phyloP scores from a whole-genome alignment of 2,888 invertebrate species.

The Lochmaea capreae region DNA sequence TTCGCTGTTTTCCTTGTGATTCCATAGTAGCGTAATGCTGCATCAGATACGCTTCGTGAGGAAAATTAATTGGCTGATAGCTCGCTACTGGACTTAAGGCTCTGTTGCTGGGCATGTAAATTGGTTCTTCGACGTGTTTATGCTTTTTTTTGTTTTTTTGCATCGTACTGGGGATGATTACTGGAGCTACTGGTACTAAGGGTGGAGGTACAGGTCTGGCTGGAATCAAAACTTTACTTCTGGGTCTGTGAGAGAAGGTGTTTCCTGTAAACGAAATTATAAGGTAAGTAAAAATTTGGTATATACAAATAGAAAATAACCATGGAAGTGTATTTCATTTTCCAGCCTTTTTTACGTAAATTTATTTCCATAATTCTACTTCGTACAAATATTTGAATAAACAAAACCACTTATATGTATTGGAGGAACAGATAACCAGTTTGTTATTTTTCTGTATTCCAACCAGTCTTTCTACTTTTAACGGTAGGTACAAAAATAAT shows the following conservation, averaged over 20 bases:
- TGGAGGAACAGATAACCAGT: not conserved
- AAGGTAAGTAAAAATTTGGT: no score
- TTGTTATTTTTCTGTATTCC: not conserved
- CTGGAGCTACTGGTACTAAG: conserved; percentile 59
- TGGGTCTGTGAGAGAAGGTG: conserved; percentile 65
- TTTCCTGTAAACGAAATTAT: conserved; percentile 48
- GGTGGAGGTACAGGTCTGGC: conserved; percentile 67
- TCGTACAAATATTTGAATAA: no score
- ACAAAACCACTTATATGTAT: no score
- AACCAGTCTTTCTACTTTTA: not conserved
- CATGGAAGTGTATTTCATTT: no score
- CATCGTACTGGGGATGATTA: conserved; percentile 68
- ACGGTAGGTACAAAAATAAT: not conserved
- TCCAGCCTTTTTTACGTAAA: no score
- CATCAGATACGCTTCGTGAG: conserved; percentile 71
- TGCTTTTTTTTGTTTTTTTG: conserved; percentile 70
- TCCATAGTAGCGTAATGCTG: conserved; percentile 71
- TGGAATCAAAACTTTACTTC: conserved; percentile 69
- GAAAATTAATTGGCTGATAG: conserved; percentile 70
- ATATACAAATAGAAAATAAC: no score
- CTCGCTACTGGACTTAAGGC: conserved; percentile 71
- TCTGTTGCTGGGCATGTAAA: conserved; percentile 71
- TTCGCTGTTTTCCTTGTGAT: conserved; percentile 59
- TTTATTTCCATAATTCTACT: no score
- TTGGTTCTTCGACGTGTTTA: conserved; percentile 68